phyloP scores from a whole-genome alignment of 2,113 vertebrate genomes.

The Tursiops truncatus region DNA sequence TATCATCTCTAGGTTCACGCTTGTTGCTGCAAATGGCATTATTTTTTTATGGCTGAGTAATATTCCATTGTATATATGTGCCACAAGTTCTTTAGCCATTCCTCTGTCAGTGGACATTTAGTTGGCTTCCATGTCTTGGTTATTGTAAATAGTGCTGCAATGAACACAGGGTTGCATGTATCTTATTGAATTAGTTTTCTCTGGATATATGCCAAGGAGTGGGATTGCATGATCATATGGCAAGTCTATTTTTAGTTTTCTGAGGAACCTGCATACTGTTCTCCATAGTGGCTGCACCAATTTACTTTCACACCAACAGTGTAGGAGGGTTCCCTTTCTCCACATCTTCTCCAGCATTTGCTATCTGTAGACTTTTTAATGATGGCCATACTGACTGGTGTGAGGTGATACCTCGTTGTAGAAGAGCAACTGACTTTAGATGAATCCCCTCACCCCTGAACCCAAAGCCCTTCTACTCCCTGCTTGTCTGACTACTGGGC shows the following conservation, averaged over 20 bases:
- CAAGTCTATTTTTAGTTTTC: background rate
- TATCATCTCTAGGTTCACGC: background rate
- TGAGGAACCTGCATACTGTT: background rate
- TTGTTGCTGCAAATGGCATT: background rate
- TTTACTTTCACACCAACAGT: background rate
- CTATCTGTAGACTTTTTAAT: too few relatives aligned
- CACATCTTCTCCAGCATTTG: too few relatives aligned
- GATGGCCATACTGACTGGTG: too few relatives aligned
- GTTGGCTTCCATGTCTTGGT: background rate
- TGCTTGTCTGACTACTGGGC: background rate
- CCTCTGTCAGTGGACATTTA: background rate
- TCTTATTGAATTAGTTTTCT: background rate
- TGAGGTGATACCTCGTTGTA: background rate
- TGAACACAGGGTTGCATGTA: background rate
- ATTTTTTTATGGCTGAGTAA: background rate
- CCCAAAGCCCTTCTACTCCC: background rate
- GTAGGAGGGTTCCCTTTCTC: background rate
- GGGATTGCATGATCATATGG: background rate
- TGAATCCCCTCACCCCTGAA: too few relatives aligned
- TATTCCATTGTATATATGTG: background rate
- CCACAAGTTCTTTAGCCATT: background rate
- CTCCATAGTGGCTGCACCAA: background rate
- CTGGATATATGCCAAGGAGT: background rate
- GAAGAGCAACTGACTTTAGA: background rate
- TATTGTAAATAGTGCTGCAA: background rate